phyloP scores from a whole-genome alignment of 1,140 invertebrate genomes.

The Meteorus sp. region DNA sequence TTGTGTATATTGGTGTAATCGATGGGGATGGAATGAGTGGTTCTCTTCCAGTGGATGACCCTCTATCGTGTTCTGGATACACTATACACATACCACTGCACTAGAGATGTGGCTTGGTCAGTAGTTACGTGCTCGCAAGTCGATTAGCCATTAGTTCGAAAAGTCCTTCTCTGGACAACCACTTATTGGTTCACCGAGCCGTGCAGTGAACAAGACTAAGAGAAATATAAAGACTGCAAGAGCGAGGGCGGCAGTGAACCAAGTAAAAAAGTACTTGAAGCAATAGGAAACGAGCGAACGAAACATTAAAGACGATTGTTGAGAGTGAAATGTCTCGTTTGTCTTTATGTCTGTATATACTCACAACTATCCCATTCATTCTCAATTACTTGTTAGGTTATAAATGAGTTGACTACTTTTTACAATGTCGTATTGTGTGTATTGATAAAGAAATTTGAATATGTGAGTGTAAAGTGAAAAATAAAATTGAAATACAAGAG shows the following conservation, averaged over 20 bases:
- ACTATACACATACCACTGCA: too few relatives aligned
- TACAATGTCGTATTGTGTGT: too few relatives aligned
- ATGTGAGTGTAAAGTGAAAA: too few relatives aligned
- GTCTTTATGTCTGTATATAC: too few relatives aligned
- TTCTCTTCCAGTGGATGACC: conserved; percentile 2
- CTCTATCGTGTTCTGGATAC: conserved; percentile 15
- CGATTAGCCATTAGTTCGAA: conserved; percentile 21
- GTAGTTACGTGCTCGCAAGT: conserved; percentile 20
- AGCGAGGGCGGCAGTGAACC: too few relatives aligned
- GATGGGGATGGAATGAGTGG: not conserved
- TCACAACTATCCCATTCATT: too few relatives aligned
- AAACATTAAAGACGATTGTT: not conserved
- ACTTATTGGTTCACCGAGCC: not conserved
- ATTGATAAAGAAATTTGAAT: too few relatives aligned
- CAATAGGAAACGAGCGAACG: conserved; percentile 8
- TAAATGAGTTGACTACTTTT: too few relatives aligned
- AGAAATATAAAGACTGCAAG: too few relatives aligned
- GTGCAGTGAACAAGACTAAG: too few relatives aligned
- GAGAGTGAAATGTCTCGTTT: not conserved
- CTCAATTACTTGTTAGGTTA: too few relatives aligned
- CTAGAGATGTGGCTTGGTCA: conserved; percentile 3
- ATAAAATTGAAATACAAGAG: too few relatives aligned
- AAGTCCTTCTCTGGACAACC: not conserved
- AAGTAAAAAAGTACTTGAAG: conserved; percentile 14
- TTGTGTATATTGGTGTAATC: not conserved